Percentiles rank a stretch among this genome's conserved stretches.
These are phyloP conservation scores for Apostichopus californicus DNA, from an alignment of 35 echinoderm and acorn worm genomes.

Conservation along the genomic window DNA sequence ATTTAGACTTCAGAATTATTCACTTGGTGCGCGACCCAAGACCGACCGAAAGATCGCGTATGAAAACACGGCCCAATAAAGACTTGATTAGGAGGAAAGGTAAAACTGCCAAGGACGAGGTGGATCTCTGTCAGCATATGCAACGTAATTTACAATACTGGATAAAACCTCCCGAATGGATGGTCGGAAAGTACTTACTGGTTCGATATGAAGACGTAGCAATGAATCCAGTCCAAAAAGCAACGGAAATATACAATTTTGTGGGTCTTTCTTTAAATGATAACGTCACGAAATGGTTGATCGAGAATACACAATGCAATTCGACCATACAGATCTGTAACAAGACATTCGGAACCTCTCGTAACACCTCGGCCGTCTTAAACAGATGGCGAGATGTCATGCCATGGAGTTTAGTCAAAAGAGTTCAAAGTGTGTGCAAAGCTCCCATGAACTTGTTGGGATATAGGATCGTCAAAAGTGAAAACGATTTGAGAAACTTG, in stretches of 20 bases:
- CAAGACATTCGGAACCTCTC: neutral
- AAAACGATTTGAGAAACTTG: neutral
- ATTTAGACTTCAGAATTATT: constrained; percentile 15
- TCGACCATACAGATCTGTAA: neutral
- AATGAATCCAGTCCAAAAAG: neutral
- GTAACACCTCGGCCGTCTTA: constrained; percentile 17
- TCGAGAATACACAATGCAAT: constrained; percentile 4
- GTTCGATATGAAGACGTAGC: constrained; percentile 65
- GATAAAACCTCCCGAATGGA: constrained; percentile 34
- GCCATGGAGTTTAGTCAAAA: neutral
- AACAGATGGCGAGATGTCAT: constrained; percentile 31
- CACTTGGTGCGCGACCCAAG: constrained; percentile 59
- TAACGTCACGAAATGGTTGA: constrained; percentile 13
- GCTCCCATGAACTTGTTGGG: constrained; percentile 23
- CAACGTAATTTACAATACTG: constrained; percentile 34
- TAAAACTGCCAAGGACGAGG: neutral
- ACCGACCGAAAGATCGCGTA: constrained; percentile 22
- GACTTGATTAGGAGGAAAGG: constrained; percentile 30
- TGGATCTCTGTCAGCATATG: constrained; percentile 40
- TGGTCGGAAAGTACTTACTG: constrained; percentile 42
- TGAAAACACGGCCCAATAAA: neutral
- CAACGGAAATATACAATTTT: constrained; percentile 39
- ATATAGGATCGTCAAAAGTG: neutral
- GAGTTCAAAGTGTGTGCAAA: constrained; percentile 20
- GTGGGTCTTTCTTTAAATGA: neutral